Percentiles rank a stretch among this genome's conserved stretches.
phyloP scores from a whole-genome alignment of 2,797 vertebrate genomes.

The Cyclopterus lumpus region DNA sequence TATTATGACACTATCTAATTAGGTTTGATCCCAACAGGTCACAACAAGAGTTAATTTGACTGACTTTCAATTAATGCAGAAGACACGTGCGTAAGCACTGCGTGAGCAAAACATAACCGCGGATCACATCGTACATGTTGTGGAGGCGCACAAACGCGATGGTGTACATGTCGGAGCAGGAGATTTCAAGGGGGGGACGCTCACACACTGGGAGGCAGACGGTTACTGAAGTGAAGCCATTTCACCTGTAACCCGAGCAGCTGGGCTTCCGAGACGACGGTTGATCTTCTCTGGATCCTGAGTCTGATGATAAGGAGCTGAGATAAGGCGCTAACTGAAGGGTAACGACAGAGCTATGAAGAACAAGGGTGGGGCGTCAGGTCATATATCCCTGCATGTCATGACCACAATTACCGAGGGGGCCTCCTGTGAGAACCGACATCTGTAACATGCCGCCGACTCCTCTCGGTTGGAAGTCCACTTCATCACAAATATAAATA shows the following conservation, averaged over 20 bases:
- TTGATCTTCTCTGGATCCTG: constrained; percentile 62
- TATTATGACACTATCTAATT: constrained; percentile 31
- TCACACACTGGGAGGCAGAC: constrained; percentile 36
- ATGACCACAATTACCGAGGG: constrained; percentile 40
- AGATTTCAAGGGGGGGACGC: constrained; percentile 39
- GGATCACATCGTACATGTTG: background rate
- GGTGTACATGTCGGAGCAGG: constrained; percentile 60
- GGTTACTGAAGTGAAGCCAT: constrained; percentile 50
- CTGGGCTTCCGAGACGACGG: constrained; percentile 44
- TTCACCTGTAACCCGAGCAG: constrained; percentile 69
- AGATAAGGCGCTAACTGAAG: constrained; percentile 72
- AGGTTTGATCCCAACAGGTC: constrained; percentile 18
- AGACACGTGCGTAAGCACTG: background rate
- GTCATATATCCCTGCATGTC: constrained; percentile 54
- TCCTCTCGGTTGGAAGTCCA: constrained; percentile 18
- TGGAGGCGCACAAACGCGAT: constrained; percentile 20
- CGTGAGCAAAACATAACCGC: background rate
- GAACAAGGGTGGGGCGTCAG: constrained; percentile 61
- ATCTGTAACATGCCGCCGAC: constrained; percentile 40
- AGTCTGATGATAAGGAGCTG: constrained; percentile 67
- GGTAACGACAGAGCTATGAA: constrained; percentile 64
- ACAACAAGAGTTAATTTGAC: constrained; percentile 16
- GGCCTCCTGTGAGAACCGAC: constrained; percentile 57
- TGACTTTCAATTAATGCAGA: background rate
- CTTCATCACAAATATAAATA: constrained; percentile 51